phyloP scores from a whole-genome alignment of 2,888 invertebrate genomes.

The Idaea biselata region DNA sequence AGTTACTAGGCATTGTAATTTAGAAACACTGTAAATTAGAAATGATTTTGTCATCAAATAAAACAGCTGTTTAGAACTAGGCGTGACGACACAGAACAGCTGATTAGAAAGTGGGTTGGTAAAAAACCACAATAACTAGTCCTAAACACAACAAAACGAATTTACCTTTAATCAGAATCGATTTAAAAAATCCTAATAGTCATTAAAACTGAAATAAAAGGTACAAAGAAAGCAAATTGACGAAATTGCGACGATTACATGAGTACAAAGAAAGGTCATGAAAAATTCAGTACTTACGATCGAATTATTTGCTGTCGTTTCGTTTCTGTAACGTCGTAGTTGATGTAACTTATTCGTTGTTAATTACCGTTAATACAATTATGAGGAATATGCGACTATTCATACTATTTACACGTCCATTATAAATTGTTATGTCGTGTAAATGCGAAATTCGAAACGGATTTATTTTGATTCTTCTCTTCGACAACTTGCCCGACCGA shows the following conservation, averaged over 20 bases:
- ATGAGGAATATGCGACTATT: conserved; percentile 46
- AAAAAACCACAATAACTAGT: conserved; percentile 27
- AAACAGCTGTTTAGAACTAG: conserved; percentile 56
- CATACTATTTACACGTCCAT: conserved; percentile 51
- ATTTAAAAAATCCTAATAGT: conserved; percentile 26
- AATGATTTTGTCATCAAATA: conserved; percentile 6
- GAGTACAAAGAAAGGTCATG: conserved; percentile 65
- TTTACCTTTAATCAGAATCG: conserved; percentile 13
- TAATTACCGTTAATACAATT: conserved; percentile 34
- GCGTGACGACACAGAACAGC: conserved; percentile 67
- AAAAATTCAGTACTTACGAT: conserved; percentile 45
- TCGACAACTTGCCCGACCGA: background rate
- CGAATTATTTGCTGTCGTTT: conserved; percentile 20
- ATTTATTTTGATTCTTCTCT: conserved; percentile 12
- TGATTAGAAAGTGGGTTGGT: conserved; percentile 64
- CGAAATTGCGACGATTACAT: conserved; percentile 48
- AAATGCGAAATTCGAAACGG: conserved; percentile 32
- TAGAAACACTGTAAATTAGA: no score
- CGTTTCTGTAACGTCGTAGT: conserved; percentile 20
- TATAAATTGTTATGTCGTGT: conserved; percentile 49
- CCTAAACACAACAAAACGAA: conserved; percentile 9
- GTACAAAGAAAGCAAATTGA: conserved; percentile 22
- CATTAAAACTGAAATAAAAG: conserved; percentile 26
- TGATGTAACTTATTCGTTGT: conserved; percentile 17
- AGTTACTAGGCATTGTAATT: background rate